A percentile compares a stretch with the other conserved stretches of the same genome.
These are phyloP conservation scores for Agrochola macilenta DNA, from an alignment of 2,888 invertebrate genomes.

Conservation along the genomic window DNA sequence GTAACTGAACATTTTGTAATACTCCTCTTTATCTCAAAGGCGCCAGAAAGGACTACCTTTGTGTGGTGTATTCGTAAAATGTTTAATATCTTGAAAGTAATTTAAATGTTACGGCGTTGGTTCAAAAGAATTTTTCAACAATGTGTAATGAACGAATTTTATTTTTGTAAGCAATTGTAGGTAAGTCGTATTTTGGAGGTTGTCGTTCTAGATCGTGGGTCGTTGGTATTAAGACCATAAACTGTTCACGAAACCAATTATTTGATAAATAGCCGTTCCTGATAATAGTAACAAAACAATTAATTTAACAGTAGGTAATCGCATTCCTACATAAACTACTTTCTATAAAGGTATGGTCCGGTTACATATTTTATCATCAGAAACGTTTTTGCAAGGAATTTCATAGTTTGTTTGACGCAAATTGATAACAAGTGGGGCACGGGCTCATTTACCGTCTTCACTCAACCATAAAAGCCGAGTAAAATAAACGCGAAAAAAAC, in stretches of 20 bases:
- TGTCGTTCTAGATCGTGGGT: constrained; percentile 8
- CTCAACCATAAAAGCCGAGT: constrained; percentile 29
- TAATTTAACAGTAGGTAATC: constrained; percentile 4
- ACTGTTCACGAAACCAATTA: constrained; percentile 5
- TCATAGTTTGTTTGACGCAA: constrained; percentile 38
- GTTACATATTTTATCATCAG: constrained; percentile 36
- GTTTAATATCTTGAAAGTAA: constrained; percentile 26
- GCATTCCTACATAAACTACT: background rate
- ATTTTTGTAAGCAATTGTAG: background rate
- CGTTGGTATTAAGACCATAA: background rate
- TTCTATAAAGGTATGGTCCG: background rate
- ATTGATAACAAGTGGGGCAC: constrained; percentile 53
- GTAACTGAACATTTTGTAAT: constrained; percentile 74
- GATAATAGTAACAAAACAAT: constrained; percentile 7
- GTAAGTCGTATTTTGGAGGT: background rate
- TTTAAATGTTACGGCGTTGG: constrained; percentile 16
- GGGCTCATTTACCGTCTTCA: constrained; percentile 50
- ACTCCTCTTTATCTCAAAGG: constrained; percentile 70
- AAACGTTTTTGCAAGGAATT: constrained; percentile 27
- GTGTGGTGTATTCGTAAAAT: constrained; percentile 20
- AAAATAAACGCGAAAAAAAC: constrained; percentile 38
- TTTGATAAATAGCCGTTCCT: background rate
- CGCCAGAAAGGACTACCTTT: constrained; percentile 45
- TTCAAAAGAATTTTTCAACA: background rate
- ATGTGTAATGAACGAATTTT: background rate